phyloP scores from a whole-genome alignment of 2,113 vertebrate species.

The Prunella himalayana region DNA sequence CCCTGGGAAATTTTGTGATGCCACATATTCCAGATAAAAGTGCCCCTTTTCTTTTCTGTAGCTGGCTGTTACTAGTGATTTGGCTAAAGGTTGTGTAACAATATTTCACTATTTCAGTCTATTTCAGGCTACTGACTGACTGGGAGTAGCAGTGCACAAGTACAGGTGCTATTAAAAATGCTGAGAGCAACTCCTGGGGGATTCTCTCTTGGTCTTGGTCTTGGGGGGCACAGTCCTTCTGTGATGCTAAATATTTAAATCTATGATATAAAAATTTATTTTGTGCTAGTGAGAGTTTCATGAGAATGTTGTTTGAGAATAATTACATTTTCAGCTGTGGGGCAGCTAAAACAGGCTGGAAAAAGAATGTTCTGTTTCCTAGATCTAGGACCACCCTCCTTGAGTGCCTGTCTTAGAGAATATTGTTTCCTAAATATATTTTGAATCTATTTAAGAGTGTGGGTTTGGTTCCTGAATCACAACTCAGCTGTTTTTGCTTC shows the following conservation, averaged over 20 bases:
- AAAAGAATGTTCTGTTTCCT: neutral
- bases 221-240: neutral
- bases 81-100: neutral
- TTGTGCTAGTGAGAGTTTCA: neutral
- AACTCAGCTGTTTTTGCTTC: neutral
- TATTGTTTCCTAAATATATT: neutral
- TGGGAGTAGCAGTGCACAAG: neutral
- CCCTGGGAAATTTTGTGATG: neutral
- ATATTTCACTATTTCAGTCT: neutral
- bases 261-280: neutral
- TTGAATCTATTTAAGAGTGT: neutral
- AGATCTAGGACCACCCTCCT: accelerated
- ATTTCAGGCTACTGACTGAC: neutral
- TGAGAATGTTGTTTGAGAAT: neutral
- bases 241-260: neutral
- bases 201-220: neutral
- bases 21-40: neutral
- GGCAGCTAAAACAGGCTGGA: neutral
- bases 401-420: neutral
- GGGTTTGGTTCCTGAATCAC: neutral
- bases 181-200: neutral
- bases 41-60: neutral
- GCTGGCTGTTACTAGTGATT: neutral
- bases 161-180: neutral
- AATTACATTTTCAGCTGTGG: neutral